Base-by-base conservation (phyloP, 2,888 invertebrate species). In the Drosophila pseudotalamancana region DNA sequence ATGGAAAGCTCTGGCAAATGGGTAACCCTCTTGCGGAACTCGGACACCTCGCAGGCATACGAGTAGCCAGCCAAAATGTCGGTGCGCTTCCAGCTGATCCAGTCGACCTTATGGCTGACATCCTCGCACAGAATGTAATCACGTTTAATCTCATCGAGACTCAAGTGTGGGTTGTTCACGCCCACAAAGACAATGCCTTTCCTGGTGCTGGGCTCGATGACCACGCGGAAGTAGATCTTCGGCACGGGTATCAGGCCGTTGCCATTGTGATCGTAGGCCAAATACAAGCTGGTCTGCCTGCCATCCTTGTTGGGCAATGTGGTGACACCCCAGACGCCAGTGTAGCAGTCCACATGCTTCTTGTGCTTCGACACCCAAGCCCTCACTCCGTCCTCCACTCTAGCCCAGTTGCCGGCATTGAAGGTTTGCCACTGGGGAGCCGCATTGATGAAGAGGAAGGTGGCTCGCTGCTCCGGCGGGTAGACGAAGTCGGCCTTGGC, bases 401-500 rank as follows among this genome's bases (percentile, higher is more conserved):
- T 68, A 9, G 91, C 89, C 94, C 94, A 94, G 78, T 94, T 94
- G 11, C 92, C 92, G 0, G 90, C 92, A 77, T 94, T 94, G 73
- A 94, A 93, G 1, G 90, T 90, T 68, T 92, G 92, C 93, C 93
- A 93, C 60, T 93, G 93, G 0, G 93, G 93, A 0, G 92, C 92
- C 0, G 89, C 91, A 75, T 93, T 93, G 9, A 93, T 87, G 72
- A 92, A 93, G 57, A 92, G 91, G 86, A 92, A 93, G 1, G 93
- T 93, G 1, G 92, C 91, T 3, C 89, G 88, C 72, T 93, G 93
- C 64, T 93, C 91, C 0, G 90, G 77, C 0, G 89, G 91, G 70
- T 90, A 93, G 4, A 92, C 90, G 49, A 92, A 92, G 77, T 93
- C 93, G 0, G 91, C 91, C 73, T 92, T 92, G 6, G 93, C 92